A percentile compares a stretch with the other conserved stretches of the same genome.
These are phyloP conservation scores for Ceratotherium simum DNA, from an alignment of 2,113 vertebrate genomes.

Conservation along the genomic window DNA sequence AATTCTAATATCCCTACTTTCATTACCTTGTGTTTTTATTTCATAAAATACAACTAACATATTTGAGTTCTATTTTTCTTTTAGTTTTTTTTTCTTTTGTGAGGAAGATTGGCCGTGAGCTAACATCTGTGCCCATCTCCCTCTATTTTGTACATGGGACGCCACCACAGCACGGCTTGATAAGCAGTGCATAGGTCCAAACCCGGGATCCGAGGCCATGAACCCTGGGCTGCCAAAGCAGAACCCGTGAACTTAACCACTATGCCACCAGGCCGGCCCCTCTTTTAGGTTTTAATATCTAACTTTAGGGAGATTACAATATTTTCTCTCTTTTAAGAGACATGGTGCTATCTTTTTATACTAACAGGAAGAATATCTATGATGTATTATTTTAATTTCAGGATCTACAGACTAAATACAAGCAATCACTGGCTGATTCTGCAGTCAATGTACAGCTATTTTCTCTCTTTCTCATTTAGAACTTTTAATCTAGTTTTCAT, in stretches of 20 bases:
- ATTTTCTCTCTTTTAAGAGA: background rate
- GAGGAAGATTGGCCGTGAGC: too few species aligned
- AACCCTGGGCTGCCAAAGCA: too few species aligned
- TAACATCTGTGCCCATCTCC: too few species aligned
- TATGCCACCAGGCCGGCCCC: too few species aligned
- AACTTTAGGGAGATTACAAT: background rate
- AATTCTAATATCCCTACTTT: background rate
- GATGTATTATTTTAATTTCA: background rate
- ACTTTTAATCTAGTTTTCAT: background rate
- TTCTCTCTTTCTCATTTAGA: background rate
- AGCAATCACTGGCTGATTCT: background rate
- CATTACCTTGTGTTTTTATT: background rate
- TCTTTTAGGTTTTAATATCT: background rate
- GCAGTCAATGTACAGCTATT: background rate
- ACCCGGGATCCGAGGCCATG: too few species aligned
- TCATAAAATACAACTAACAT: background rate
- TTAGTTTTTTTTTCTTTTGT: too few species aligned
- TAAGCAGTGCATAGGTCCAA: too few species aligned
- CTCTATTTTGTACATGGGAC: too few species aligned
- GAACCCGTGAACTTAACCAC: too few species aligned
- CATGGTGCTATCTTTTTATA: background rate
- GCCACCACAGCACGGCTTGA: too few species aligned
- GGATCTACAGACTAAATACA: background rate
- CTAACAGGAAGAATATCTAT: background rate
- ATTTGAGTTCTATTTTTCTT: background rate